These are phyloP conservation scores for Baronia brevicornis DNA, from an alignment of 2,888 invertebrate genomes.

Conservation along the genomic window DNA sequence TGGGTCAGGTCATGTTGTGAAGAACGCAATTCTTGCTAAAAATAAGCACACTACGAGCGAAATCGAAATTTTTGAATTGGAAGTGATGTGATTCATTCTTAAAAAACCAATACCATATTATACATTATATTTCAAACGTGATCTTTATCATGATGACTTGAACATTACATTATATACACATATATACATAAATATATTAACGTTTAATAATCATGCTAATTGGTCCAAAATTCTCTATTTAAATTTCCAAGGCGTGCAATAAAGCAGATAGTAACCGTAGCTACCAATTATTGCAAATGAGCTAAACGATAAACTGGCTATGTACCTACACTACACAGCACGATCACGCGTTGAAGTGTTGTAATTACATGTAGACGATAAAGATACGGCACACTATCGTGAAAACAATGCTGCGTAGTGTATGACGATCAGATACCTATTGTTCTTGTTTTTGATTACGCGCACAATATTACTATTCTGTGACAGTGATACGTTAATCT, in stretches of 20 bases:
- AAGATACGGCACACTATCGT: conserved; percentile 23
- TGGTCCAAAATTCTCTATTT: not conserved
- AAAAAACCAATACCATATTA: too few relatives aligned
- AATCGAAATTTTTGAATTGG: too few relatives aligned
- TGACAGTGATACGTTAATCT: not conserved
- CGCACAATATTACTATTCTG: not conserved
- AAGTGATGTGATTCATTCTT: too few relatives aligned
- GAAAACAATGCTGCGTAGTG: conserved; percentile 18
- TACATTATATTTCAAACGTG: too few relatives aligned
- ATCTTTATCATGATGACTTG: too few relatives aligned
- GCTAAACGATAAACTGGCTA: conserved; percentile 15
- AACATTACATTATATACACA: too few relatives aligned
- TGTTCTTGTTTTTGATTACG: conserved; percentile 1
- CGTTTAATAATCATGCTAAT: too few relatives aligned
- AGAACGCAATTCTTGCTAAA: conserved; percentile 16
- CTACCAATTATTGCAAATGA: not conserved
- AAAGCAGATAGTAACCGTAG: not conserved
- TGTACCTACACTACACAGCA: conserved; percentile 12
- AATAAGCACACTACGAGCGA: conserved; percentile 15
- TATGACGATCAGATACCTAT: conserved; percentile 19
- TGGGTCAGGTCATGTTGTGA: conserved; percentile 23
- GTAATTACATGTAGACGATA: conserved; percentile 35
- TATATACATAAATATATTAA: too few relatives aligned
- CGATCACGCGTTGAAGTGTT: conserved; percentile 34
- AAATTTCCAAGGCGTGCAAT: not conserved